A percentile compares a stretch with the other conserved stretches of the same genome.
Conservation (phyloP, 1,140 invertebrate species). For the Dendroctonus ponderosae region DNA sequence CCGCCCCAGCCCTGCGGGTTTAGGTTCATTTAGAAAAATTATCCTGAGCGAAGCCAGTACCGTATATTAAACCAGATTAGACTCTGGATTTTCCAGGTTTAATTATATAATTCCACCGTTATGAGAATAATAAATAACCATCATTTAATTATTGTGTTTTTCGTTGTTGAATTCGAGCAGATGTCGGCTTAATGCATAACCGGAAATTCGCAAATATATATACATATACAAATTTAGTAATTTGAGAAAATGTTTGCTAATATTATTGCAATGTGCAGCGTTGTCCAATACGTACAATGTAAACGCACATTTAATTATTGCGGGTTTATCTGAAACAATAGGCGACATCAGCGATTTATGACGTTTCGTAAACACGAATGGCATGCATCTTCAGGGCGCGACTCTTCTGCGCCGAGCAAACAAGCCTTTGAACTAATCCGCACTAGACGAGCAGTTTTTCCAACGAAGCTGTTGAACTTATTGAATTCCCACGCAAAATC, state of each 20-base stretch:
- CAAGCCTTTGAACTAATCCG: neutral
- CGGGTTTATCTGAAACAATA: no score
- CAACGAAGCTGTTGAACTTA: neutral
- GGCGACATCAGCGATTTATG: neutral
- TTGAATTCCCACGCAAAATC: slow-evolving; percentile 2
- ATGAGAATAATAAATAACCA: neutral
- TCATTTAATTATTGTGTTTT: neutral
- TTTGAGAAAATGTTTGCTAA: neutral
- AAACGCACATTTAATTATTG: no score
- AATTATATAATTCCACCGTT: neutral
- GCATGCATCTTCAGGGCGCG: neutral
- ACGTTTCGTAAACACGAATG: neutral
- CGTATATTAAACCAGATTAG: slow-evolving; percentile 8
- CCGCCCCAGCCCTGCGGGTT: slow-evolving; percentile 3
- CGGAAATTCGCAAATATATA: neutral
- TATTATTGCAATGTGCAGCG: no score
- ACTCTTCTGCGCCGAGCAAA: neutral
- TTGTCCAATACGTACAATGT: no score
- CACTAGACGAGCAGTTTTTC: neutral
- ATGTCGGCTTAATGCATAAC: neutral
- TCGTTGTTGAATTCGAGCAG: neutral
- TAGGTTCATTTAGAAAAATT: slow-evolving; percentile 7
- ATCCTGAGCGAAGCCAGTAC: slow-evolving; percentile 2
- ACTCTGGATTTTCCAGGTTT: slow-evolving; percentile 10
- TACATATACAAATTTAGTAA: neutral